phyloP scores from a whole-genome alignment of 2,113 vertebrate species.

The Ptilonorhynchus violaceus region DNA sequence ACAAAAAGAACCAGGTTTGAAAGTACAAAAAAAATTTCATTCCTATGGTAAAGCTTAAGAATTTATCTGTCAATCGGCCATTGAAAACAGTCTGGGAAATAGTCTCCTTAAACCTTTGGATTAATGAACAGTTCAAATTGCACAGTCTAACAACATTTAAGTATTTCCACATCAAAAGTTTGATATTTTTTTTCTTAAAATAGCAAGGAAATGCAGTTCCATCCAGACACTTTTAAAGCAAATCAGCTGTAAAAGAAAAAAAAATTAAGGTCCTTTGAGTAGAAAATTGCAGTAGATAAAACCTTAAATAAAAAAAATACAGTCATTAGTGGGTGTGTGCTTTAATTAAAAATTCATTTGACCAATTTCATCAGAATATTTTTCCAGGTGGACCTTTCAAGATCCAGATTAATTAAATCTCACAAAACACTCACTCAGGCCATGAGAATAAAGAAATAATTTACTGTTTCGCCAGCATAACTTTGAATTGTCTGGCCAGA shows the following conservation, averaged over 20 bases:
- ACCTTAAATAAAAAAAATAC: background rate
- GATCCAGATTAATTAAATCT: background rate
- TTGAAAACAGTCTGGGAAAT: background rate
- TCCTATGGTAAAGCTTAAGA: background rate
- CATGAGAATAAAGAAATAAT: background rate
- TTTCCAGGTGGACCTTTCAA: background rate
- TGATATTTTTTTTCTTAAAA: background rate
- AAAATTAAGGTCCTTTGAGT: background rate
- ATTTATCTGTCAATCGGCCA: background rate
- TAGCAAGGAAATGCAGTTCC: background rate
- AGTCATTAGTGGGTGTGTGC: background rate
- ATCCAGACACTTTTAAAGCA: background rate
- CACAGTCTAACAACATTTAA: background rate
- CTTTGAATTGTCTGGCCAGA: background rate
- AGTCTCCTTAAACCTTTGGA: background rate
- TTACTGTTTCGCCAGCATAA: background rate
- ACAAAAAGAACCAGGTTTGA: background rate
- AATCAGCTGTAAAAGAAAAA: background rate
- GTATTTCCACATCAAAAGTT: conserved; percentile 13
- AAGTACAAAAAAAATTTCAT: background rate
- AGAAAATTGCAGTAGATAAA: background rate
- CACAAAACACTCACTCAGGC: background rate
- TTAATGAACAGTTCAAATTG: background rate
- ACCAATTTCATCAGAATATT: background rate
- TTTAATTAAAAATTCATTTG: conserved; percentile 4